A percentile compares a stretch with the other conserved stretches of the same genome.
These are phyloP conservation scores for Lepus oiostolus DNA, from an alignment of 2,797 vertebrate species.

Conservation along the genomic window DNA sequence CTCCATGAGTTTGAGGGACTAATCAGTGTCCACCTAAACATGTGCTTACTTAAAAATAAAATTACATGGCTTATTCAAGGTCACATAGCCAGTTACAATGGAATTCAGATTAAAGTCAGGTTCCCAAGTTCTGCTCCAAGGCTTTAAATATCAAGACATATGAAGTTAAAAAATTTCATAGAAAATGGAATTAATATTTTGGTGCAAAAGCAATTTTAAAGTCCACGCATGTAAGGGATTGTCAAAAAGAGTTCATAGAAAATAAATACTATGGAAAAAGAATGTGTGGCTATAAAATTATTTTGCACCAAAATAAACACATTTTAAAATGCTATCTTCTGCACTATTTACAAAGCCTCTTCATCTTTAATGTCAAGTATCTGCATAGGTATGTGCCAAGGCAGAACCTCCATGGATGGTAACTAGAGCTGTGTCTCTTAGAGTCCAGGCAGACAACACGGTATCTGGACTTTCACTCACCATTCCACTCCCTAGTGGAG, in stretches of 20 bases:
- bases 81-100: neutral
- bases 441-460: neutral
- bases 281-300: too few relatives aligned
- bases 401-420: neutral
- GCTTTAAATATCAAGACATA: neutral
- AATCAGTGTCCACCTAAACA: neutral
- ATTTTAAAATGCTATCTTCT: too few relatives aligned
- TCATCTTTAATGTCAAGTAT: neutral
- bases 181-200: too few relatives aligned
- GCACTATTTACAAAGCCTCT: too few relatives aligned
- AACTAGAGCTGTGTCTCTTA: neutral
- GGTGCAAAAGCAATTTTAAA: too few relatives aligned
- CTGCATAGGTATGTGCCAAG: neutral
- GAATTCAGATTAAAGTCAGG: neutral
- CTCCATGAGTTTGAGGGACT: neutral
- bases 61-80: neutral
- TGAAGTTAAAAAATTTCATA: too few relatives aligned
- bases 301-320: too few relatives aligned
- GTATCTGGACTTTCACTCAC: conserved; percentile 80
- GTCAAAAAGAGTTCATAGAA: too few relatives aligned
- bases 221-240: too few relatives aligned
- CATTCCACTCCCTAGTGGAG: conserved; percentile 83
- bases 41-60: neutral
- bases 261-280: too few relatives aligned
- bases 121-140: neutral